Percentiles rank a stretch among this genome's conserved stretches.
Conservation (phyloP, 2,888 invertebrate genomes). For the Cerceris rybyensis region DNA sequence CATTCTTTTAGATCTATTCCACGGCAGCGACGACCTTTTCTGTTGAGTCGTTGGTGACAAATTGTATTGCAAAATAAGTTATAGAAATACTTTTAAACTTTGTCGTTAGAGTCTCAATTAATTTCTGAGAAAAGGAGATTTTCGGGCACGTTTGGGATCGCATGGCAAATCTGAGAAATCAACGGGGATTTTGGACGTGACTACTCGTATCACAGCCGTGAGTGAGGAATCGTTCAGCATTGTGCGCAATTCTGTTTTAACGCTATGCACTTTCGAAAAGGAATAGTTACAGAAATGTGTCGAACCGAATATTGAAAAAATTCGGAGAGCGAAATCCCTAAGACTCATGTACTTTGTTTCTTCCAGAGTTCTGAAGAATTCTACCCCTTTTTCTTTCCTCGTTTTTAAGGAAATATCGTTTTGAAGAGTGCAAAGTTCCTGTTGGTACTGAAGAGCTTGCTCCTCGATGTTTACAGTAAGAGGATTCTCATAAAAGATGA, state of each 20-base stretch:
- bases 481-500: constrained; percentile 10
- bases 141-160: too few species aligned
- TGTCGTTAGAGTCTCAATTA: too few species aligned
- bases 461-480: neutral
- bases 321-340: constrained; percentile 84
- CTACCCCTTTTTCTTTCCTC: neutral
- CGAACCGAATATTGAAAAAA: constrained; percentile 83
- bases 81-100: too few species aligned
- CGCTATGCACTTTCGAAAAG: constrained; percentile 20
- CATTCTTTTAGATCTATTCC: too few species aligned
- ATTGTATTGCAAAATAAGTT: too few species aligned
- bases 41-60: too few species aligned
- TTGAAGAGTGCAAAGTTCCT: constrained; percentile 1
- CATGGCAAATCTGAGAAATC: neutral
- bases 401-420: constrained; percentile 3
- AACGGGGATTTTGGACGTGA: neutral
- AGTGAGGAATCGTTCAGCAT: constrained; percentile 9
- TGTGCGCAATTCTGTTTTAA: constrained; percentile 3
- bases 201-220: neutral
- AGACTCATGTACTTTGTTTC: constrained; percentile 32
- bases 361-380: constrained; percentile 15
- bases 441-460: neutral
- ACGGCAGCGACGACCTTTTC: too few species aligned
- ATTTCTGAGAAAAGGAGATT: too few species aligned
- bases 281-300: constrained; percentile 27